phyloP scores from a whole-genome alignment of 2,113 vertebrate genomes.

The Mustelus asterias region DNA sequence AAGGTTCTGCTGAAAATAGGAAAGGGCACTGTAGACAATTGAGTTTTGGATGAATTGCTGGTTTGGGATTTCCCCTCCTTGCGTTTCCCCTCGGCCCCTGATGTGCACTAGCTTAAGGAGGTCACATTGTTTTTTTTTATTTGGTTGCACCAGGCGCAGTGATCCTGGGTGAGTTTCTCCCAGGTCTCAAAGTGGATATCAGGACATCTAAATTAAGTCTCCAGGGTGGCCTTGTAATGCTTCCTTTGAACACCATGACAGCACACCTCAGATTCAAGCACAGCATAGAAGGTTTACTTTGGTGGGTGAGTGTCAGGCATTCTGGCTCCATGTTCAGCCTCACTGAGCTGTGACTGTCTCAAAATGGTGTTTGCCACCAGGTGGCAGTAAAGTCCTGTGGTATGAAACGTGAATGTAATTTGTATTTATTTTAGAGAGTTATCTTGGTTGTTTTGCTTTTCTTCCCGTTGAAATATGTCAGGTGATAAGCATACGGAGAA shows the following conservation, averaged over 20 bases:
- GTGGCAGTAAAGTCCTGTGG: background rate
- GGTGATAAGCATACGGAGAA: background rate
- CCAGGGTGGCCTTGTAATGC: no score
- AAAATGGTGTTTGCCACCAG: background rate
- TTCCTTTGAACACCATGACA: no score
- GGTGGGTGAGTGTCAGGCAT: no score
- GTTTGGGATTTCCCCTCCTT: background rate
- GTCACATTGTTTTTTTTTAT: background rate
- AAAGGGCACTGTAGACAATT: background rate
- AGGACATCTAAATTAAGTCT: no score
- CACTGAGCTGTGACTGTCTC: background rate
- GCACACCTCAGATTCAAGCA: no score
- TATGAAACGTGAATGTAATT: background rate
- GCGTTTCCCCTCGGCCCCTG: background rate
- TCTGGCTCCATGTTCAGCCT: no score
- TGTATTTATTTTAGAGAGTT: background rate
- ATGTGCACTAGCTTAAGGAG: background rate
- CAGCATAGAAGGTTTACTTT: no score
- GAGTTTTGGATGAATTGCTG: background rate
- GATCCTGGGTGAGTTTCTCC: no score
- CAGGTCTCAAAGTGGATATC: no score
- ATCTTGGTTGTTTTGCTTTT: background rate
- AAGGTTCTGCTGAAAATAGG: background rate
- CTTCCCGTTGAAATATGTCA: background rate
- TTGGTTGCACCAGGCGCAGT: no score